Base-by-base conservation (phyloP, 1,140 invertebrate species). In the Calosoma granatense region DNA sequence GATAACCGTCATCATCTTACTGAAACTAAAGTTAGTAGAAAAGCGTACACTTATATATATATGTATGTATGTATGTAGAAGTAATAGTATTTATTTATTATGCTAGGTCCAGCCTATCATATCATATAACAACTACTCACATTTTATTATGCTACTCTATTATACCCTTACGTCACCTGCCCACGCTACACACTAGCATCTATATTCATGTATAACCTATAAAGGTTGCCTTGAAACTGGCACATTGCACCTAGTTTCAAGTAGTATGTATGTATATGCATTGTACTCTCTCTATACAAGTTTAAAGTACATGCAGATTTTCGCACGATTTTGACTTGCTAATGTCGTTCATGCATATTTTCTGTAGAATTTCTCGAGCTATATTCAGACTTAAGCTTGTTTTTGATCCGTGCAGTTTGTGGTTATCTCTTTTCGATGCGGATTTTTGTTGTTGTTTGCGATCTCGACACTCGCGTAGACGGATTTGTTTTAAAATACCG, bases 281-380 rank as follows among this genome's bases (percentile, higher is more conserved):
- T 6, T 36, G 26, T 36, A 36, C 6, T n/a, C n/a, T n/a, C n/a
- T n/a, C n/a, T 51, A n/a, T 51, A 17, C n/a, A 2, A 47, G 14
- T 64, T 82, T 86, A 94, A 53, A 93, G 79, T 57, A 92, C 90
- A 68, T 93, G 88, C 53, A 94, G 75, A 72, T 94, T 93, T 72
- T 94, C 90, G 68, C 91, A 94, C 53, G 88, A 92, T 68, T 92
- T 92, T 15, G 90, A 92, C 74, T 91, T 92, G 41, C 81, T 85
- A 53, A 84, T 87, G 71, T 92, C 88, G 63, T 88, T 89, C 60
- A 90, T 80, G 67, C 90, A 91, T 63, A 94, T 87, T 70, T 91
- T 91, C 60, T 89, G 86, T 14, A 94, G 75, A 53, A 93, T 81
- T 62, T 89, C 87, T 56, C 85, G 76, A 2, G 86, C 86, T 59